phyloP scores from a whole-genome alignment of 2,113 vertebrate species.

The Spheniscus mendiculus region DNA sequence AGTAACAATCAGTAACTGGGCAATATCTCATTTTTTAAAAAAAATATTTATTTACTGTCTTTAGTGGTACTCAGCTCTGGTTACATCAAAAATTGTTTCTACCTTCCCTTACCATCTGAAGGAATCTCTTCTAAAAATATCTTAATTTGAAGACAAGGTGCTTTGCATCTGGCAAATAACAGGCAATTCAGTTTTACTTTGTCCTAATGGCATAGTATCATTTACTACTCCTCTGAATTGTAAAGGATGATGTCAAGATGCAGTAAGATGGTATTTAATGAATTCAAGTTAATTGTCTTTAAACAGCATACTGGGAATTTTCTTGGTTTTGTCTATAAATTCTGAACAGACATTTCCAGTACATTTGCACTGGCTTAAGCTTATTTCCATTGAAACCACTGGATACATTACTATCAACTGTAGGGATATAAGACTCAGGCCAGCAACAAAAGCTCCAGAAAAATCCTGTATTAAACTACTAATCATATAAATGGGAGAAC shows the following conservation, averaged over 20 bases:
- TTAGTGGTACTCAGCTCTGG: background rate
- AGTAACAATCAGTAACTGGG: background rate
- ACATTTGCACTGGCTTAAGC: background rate
- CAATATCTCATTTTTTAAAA: background rate
- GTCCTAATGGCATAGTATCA: background rate
- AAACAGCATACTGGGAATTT: background rate
- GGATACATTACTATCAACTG: background rate
- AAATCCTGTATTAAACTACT: background rate
- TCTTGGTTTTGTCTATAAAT: background rate
- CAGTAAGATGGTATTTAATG: background rate
- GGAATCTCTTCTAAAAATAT: background rate
- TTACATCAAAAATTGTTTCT: background rate
- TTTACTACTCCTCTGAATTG: background rate
- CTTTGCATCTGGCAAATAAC: background rate
- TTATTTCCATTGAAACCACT: background rate
- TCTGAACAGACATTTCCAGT: background rate
- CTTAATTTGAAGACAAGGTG: background rate
- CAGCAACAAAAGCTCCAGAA: background rate
- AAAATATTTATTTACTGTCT: background rate
- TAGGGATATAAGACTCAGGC: background rate
- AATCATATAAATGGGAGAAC: background rate
- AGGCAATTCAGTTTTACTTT: background rate
- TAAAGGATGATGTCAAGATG: background rate
- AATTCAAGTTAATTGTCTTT: background rate
- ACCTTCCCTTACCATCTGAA: background rate